These are phyloP conservation scores for Colinus virginianus DNA, from an alignment of 2,113 vertebrate species.

Conservation along the genomic window DNA sequence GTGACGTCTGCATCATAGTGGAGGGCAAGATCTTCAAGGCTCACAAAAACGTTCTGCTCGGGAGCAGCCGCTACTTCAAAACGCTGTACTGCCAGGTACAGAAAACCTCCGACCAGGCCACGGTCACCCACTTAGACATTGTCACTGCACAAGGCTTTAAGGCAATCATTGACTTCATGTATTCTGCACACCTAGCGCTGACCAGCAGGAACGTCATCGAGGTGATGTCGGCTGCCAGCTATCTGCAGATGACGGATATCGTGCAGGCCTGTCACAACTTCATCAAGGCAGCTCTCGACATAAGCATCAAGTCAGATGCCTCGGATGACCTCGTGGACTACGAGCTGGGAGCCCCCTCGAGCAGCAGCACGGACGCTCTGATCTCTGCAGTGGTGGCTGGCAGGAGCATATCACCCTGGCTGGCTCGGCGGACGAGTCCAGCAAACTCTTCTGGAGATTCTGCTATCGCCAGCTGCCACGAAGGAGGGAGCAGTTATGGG, in stretches of 20 bases:
- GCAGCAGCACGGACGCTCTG: conserved; percentile 86
- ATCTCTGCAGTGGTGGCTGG: conserved; percentile 92
- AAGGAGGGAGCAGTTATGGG: conserved; percentile 91
- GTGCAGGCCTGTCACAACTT: conserved; percentile 97
- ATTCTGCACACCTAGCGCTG: conserved; percentile 94
- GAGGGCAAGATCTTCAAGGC: conserved; percentile 98
- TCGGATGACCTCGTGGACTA: conserved; percentile 91
- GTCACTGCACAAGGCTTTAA: conserved; percentile 97
- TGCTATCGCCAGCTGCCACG: conserved; percentile 96
- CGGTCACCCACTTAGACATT: conserved; percentile 96
- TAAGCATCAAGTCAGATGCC: conserved; percentile 95
- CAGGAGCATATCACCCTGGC: conserved; percentile 95
- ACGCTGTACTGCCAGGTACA: conserved; percentile 98
- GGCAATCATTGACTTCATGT: conserved; percentile 99
- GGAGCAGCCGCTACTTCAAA: conserved; percentile 98
- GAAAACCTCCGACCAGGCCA: conserved; percentile 92
- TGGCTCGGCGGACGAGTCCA: conserved; percentile 90
- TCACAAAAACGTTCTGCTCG: conserved; percentile 96
- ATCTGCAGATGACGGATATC: conserved; percentile 98
- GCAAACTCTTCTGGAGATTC: conserved; percentile 97
- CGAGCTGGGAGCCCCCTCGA: conserved; percentile 85
- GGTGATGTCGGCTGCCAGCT: conserved; percentile 98
- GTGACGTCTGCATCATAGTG: conserved; percentile 94
- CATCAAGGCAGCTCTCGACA: conserved; percentile 97
- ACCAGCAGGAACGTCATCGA: conserved; percentile 98